phyloP scores from a whole-genome alignment of 2,113 vertebrate genomes.

The Solea senegalensis region DNA sequence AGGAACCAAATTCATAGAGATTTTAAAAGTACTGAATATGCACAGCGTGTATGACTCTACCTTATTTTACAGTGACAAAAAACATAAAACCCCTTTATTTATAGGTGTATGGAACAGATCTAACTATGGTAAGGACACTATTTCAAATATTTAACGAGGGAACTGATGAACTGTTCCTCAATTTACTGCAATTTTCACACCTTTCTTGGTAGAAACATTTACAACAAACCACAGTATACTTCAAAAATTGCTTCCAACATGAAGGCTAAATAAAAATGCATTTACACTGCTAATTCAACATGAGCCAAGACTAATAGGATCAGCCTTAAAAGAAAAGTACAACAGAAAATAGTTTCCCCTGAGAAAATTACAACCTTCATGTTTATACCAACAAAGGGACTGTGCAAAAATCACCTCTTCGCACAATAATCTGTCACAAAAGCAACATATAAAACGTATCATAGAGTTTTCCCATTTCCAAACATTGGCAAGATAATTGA shows the following conservation, averaged over 20 bases:
- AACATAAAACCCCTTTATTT: constrained; percentile 8
- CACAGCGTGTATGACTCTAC: constrained; percentile 70
- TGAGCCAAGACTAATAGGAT: constrained; percentile 49
- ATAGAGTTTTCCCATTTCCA: constrained; percentile 74
- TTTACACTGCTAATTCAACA: constrained; percentile 60
- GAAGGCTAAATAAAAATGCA: constrained; percentile 50
- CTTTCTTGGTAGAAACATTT: constrained; percentile 35
- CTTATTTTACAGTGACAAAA: constrained; percentile 13
- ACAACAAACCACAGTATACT: constrained; percentile 33
- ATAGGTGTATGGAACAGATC: constrained; percentile 18
- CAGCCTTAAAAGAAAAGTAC: constrained; percentile 28
- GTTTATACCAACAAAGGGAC: constrained; percentile 35
- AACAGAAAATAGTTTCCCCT: constrained; percentile 41
- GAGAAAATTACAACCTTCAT: constrained; percentile 49
- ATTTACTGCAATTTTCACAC: constrained; percentile 31
- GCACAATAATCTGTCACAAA: constrained; percentile 61
- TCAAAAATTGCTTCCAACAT: constrained; percentile 27
- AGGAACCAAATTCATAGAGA: constrained; percentile 19
- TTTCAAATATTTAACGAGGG: constrained; percentile 20
- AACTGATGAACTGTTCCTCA: constrained; percentile 26
- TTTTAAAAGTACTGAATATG: constrained; percentile 40
- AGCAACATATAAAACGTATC: constrained; percentile 59
- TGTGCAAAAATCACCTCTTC: constrained; percentile 27
- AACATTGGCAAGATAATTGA: constrained; percentile 74
- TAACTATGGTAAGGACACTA: constrained; percentile 6